Evolutionary conservation across 2,888 invertebrate genomes (phyloP).

Genomic region (Opisthograptis luteolata): DNA sequence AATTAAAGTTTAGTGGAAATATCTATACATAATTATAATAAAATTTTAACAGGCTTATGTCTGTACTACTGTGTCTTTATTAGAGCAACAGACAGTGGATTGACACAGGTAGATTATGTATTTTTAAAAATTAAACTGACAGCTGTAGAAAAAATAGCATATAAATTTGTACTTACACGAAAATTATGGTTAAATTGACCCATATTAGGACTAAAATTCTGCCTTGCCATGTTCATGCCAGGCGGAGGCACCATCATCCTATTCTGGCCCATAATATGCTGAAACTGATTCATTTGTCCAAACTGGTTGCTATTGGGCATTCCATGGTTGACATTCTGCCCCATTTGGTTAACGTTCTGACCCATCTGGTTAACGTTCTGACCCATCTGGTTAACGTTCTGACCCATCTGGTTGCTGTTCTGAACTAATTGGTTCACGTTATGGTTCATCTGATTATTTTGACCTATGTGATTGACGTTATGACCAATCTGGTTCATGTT

Average conservation of each 20-base stretch:
- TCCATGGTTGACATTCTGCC: slow-evolving; percentile 43
- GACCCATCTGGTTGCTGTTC: slow-evolving; percentile 42
- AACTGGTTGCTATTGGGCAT: slow-evolving; percentile 70
- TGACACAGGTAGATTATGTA: no score
- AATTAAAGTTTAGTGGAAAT: no score
- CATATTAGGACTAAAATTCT: slow-evolving; percentile 68
- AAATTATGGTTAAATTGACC: slow-evolving; percentile 70
- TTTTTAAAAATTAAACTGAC: no score
- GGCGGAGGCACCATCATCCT: slow-evolving; percentile 73
- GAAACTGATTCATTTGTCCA: slow-evolving; percentile 64
- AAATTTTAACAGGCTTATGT: no score
- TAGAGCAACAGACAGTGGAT: no score
- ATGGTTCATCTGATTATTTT: slow-evolving; percentile 38
- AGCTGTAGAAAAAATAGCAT: no score
- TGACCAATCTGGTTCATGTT: slow-evolving; percentile 45
- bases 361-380: slow-evolving; percentile 26
- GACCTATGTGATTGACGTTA: slow-evolving; percentile 50
- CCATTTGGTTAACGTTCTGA: slow-evolving; percentile 37
- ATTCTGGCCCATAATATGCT: slow-evolving; percentile 68
- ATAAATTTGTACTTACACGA: slow-evolving; percentile 65
- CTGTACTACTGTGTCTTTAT: no score
- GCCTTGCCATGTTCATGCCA: slow-evolving; percentile 68
- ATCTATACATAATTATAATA: no score
- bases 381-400: slow-evolving; percentile 32
- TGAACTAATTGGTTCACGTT: slow-evolving; percentile 35